These are phyloP conservation scores for Julus scandinavius DNA, from an alignment of 2,888 invertebrate species.

Conservation along the genomic window DNA sequence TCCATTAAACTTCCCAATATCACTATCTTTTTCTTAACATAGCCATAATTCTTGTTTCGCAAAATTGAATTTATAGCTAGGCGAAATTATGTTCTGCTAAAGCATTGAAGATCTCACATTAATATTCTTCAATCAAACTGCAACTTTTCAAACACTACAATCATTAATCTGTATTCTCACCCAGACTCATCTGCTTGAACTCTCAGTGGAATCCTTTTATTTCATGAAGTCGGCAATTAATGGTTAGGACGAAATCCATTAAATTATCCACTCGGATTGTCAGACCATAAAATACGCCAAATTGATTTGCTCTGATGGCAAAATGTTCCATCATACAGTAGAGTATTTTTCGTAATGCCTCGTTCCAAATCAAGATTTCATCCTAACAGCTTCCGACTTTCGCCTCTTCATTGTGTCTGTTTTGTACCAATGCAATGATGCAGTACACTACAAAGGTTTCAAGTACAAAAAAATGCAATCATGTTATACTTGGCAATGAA, in stretches of 20 bases:
- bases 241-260: background rate
- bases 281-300: background rate
- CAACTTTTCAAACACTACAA: background rate
- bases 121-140: background rate
- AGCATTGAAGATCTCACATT: background rate
- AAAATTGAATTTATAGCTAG: too few species aligned
- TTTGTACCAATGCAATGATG: background rate
- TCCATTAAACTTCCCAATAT: too few species aligned
- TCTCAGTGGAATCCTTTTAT: background rate
- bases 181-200: background rate
- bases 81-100: background rate
- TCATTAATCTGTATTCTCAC: background rate
- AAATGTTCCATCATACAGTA: background rate
- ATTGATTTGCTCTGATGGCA: constrained; percentile 1
- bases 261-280: background rate
- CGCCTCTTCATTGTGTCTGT: background rate
- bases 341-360: background rate
- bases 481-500: background rate
- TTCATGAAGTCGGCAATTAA: background rate
- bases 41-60: too few species aligned
- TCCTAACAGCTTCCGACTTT: constrained; percentile 1
- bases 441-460: background rate
- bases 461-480: too few species aligned
- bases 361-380: background rate
- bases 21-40: too few species aligned